Evolutionary conservation across 2,888 invertebrate genomes (phyloP).

Genomic region (Chrysotoxum bicinctum): DNA sequence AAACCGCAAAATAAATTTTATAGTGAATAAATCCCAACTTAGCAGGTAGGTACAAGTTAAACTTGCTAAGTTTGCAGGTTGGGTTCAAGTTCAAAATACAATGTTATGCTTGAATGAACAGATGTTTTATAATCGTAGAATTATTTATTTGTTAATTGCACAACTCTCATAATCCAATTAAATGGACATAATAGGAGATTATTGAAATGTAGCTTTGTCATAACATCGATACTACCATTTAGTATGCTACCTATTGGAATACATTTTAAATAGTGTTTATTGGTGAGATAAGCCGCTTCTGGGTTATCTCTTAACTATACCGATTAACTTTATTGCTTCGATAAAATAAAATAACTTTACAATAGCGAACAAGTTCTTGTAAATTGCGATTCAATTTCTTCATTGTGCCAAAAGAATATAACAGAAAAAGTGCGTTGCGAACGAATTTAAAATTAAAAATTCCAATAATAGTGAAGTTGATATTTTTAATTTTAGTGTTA

Average conservation of each 20-base stretch:
- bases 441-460: background rate
- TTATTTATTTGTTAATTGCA: background rate
- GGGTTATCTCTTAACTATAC: slow-evolving; percentile 34
- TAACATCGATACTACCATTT: background rate
- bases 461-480: background rate
- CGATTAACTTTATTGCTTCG: slow-evolving; percentile 56
- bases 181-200: slow-evolving; percentile 28
- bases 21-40: slow-evolving; percentile 1
- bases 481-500: background rate
- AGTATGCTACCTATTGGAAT: slow-evolving; percentile 13
- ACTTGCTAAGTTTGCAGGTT: slow-evolving; percentile 4
- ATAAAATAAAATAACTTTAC: background rate
- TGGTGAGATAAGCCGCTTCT: slow-evolving; percentile 17
- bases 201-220: background rate
- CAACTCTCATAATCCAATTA: slow-evolving; percentile 57
- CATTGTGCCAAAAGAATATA: background rate
- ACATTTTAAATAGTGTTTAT: slow-evolving; percentile 23
- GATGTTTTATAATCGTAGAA: slow-evolving; percentile 24
- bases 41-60: background rate
- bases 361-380: background rate
- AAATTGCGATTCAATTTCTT: background rate
- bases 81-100: slow-evolving; percentile 52
- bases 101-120: slow-evolving; percentile 1
- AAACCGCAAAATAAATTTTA: slow-evolving; percentile 1
- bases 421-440: background rate